phyloP scores from a whole-genome alignment of 2,888 invertebrate species.

The Nephrotoma flavescens region DNA sequence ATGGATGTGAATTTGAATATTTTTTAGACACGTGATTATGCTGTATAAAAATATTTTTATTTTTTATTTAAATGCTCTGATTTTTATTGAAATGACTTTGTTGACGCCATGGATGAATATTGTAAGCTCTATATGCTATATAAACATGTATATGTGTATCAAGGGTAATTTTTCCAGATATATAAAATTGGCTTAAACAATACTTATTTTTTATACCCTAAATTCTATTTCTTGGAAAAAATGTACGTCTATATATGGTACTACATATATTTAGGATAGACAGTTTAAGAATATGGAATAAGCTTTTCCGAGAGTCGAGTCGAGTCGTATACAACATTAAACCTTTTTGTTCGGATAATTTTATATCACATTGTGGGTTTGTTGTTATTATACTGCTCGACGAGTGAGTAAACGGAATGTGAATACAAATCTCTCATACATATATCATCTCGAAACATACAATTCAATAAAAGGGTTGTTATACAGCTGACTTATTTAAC shows the following conservation, averaged over 20 bases:
- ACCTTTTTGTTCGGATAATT: not conserved
- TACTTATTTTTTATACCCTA: not conserved
- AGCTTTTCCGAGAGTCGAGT: not conserved
- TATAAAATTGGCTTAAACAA: not conserved
- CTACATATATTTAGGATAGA: not conserved
- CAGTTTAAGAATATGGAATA: not conserved
- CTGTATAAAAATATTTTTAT: not conserved
- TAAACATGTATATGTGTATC: not conserved
- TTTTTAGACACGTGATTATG: not conserved
- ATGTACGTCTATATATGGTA: too few species aligned
- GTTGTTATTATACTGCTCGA: not conserved
- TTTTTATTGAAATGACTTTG: not conserved
- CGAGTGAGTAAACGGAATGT: not conserved
- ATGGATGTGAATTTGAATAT: not conserved
- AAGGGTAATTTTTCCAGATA: not conserved
- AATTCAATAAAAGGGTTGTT: not conserved
- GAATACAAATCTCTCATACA: not conserved
- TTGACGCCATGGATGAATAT: not conserved
- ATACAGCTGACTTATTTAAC: not conserved
- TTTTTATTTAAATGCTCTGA: not conserved
- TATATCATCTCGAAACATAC: not conserved
- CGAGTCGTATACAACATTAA: not conserved
- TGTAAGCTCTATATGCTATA: not conserved
- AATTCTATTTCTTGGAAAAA: too few species aligned
- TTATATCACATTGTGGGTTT: not conserved